Conservation (phyloP, 2,113 vertebrate species). For the Microcebus griseorufus region DNA sequence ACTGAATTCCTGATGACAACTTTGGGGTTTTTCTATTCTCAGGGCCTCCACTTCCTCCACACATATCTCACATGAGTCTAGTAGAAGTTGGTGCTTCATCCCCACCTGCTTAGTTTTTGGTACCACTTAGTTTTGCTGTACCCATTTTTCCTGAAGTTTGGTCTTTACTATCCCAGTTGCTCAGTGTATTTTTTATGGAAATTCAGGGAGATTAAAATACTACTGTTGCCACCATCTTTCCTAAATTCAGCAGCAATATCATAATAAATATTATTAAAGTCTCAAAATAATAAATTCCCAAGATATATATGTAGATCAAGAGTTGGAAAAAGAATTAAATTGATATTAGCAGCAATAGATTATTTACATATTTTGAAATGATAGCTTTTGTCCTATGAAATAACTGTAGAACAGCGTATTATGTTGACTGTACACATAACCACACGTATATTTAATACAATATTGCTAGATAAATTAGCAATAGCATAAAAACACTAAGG, state of each 20-base stretch:
- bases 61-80: neutral
- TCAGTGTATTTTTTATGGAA: neutral
- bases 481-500: neutral
- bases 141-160: neutral
- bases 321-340: neutral
- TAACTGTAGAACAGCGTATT: neutral
- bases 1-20: neutral
- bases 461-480: neutral
- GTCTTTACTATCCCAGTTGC: neutral
- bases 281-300: constrained; percentile 2
- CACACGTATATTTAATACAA: neutral
- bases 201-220: neutral
- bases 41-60: neutral
- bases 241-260: neutral
- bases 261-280: neutral
- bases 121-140: neutral
- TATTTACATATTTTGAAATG: neutral
- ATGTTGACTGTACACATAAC: neutral
- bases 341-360: neutral
- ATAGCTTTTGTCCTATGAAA: neutral
- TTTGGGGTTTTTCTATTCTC: neutral
- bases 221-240: neutral
- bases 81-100: neutral
- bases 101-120: neutral
- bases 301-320: neutral